Percentiles rank a stretch among this genome's conserved stretches.
phyloP scores from a whole-genome alignment of 2,888 invertebrate species.

The Tipula vernalis region DNA sequence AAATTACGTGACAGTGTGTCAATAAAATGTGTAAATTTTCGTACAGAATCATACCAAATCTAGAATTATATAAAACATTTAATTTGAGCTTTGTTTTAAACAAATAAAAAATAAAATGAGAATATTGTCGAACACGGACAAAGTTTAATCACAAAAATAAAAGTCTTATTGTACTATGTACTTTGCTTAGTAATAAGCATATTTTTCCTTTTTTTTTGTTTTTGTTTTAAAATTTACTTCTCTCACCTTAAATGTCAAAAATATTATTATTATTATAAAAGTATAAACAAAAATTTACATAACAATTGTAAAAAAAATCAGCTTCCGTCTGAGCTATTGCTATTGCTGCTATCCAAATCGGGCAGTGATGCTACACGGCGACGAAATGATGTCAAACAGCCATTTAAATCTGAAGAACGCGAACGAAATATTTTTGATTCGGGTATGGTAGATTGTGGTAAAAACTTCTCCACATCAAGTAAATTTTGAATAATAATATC shows the following conservation, averaged over 20 bases:
- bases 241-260: not conserved
- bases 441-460: slow-evolving; percentile 19
- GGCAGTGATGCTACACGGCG: slow-evolving; percentile 23
- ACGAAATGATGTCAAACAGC: slow-evolving; percentile 23
- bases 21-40: not conserved
- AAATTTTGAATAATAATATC: slow-evolving; percentile 28
- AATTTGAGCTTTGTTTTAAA: not conserved
- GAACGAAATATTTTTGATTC: slow-evolving; percentile 7
- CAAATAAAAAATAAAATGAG: not conserved
- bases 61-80: not conserved
- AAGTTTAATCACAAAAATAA: not conserved
- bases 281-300: not conserved
- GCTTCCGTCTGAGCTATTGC: slow-evolving; percentile 33
- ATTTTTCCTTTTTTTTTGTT: not conserved
- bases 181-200: not conserved
- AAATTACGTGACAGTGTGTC: not conserved
- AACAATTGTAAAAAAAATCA: slow-evolving; percentile 16
- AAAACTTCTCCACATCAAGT: slow-evolving; percentile 28
- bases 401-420: slow-evolving; percentile 17
- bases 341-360: slow-evolving; percentile 31
- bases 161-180: not conserved
- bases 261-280: not conserved
- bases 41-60: not conserved
- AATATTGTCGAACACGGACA: not conserved
- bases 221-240: not conserved